A percentile compares a stretch with the other conserved stretches of the same genome.
These are phyloP conservation scores for Cyphomyrus discorhynchus DNA, from an alignment of 2,113 vertebrate species.

Conservation along the genomic window DNA sequence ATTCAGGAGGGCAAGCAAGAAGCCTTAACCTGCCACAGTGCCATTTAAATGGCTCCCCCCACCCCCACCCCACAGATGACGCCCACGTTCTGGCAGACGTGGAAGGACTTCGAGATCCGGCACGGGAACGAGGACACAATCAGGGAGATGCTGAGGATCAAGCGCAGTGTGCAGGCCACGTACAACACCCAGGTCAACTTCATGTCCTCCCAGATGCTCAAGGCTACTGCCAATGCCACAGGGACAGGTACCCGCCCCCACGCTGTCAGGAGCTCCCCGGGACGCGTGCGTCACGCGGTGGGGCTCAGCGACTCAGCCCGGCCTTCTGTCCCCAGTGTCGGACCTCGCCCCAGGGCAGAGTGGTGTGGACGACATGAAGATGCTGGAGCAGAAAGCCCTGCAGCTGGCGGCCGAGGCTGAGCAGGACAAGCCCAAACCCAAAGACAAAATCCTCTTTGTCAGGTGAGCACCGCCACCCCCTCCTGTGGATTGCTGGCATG, in stretches of 20 bases:
- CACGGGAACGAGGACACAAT: slow-evolving; percentile 91
- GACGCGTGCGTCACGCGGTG: background rate
- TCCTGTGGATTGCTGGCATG: background rate
- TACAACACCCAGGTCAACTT: slow-evolving; percentile 96
- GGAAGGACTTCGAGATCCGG: slow-evolving; percentile 90
- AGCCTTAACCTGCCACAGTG: background rate
- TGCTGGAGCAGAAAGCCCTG: slow-evolving; percentile 81
- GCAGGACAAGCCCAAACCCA: slow-evolving; percentile 72
- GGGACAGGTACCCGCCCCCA: slow-evolving; percentile 61
- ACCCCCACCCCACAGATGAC: slow-evolving; percentile 63
- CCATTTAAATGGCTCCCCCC: no score
- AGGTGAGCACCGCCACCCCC: slow-evolving; percentile 55
- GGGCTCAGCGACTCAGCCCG: background rate
- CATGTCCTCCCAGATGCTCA: slow-evolving; percentile 89
- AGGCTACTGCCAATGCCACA: slow-evolving; percentile 72
- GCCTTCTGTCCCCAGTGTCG: slow-evolving; percentile 48
- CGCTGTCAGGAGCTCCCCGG: background rate
- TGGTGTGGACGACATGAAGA: slow-evolving; percentile 82
- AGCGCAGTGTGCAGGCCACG: slow-evolving; percentile 87
- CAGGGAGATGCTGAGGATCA: slow-evolving; percentile 84
- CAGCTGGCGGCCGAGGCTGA: slow-evolving; percentile 76
- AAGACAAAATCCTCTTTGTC: slow-evolving; percentile 87
- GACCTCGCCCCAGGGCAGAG: slow-evolving; percentile 79
- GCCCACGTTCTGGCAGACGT: slow-evolving; percentile 79
- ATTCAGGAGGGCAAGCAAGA: background rate